A percentile compares a stretch with the other conserved stretches of the same genome.
These are phyloP conservation scores for Myxocyprinus asiaticus DNA, from an alignment of 2,113 vertebrate genomes.

Conservation along the genomic window DNA sequence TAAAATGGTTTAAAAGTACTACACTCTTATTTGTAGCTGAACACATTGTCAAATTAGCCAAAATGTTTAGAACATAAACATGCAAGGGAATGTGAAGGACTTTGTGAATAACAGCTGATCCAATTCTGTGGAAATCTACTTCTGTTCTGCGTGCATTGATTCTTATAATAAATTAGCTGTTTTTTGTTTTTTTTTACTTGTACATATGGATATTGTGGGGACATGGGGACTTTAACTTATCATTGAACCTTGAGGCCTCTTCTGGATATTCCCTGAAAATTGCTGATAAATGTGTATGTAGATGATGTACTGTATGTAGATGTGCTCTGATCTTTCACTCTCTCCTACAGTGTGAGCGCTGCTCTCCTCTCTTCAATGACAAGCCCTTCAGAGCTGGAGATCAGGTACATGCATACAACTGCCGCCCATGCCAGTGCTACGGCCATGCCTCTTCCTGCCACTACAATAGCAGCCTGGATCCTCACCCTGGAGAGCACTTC, in stretches of 20 bases:
- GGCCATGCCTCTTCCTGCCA: constrained; percentile 84
- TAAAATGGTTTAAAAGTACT: too few relatives aligned
- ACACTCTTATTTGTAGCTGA: too few relatives aligned
- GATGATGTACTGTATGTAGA: background rate
- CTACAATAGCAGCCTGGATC: constrained; percentile 77
- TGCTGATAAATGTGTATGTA: constrained; percentile 11
- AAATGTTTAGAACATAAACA: too few relatives aligned
- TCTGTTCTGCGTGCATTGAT: too few relatives aligned
- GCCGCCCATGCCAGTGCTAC: constrained; percentile 85
- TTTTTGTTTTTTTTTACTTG: constrained; percentile 44
- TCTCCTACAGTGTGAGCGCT: constrained; percentile 80
- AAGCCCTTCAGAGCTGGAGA: constrained; percentile 87
- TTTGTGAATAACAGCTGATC: too few relatives aligned
- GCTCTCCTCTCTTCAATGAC: constrained; percentile 84
- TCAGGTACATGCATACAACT: constrained; percentile 81
- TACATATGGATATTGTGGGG: constrained; percentile 29
- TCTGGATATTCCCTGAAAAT: background rate
- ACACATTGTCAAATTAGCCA: too few relatives aligned
- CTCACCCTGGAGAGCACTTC: constrained; percentile 80
- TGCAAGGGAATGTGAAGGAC: too few relatives aligned
- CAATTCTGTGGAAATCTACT: too few relatives aligned
- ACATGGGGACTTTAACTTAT: constrained; percentile 29
- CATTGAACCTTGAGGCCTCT: constrained; percentile 7
- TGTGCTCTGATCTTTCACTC: background rate
- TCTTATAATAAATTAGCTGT: constrained; percentile 63